Percentiles rank a stretch among this genome's conserved stretches.
phyloP scores from a whole-genome alignment of 2,888 invertebrate genomes.

The Hypsopygia costalis region DNA sequence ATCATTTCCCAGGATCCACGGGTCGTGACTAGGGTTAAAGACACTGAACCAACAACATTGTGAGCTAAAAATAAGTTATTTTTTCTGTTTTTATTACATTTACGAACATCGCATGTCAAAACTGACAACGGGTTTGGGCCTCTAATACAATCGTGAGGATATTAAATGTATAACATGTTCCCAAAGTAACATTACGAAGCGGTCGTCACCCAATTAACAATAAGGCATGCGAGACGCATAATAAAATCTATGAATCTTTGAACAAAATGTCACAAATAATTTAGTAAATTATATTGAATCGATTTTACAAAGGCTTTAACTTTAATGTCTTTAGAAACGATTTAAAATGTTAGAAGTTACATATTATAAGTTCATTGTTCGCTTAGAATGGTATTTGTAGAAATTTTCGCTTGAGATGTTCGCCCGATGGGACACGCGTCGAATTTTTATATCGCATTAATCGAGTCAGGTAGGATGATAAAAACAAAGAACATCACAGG shows the following conservation, averaged over 20 bases:
- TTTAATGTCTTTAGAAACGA: conserved; percentile 15
- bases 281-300: too few species aligned
- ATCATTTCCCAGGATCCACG: conserved; percentile 44
- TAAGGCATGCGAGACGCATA: conserved; percentile 35
- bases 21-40: conserved; percentile 57
- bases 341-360: conserved; percentile 11
- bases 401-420: conserved; percentile 68
- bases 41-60: conserved; percentile 32
- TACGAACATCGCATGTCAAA: conserved; percentile 21
- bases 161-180: conserved; percentile 32
- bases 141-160: conserved; percentile 29
- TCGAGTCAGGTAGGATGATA: conserved; percentile 41
- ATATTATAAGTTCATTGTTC: conserved; percentile 61
- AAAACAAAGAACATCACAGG: conserved; percentile 61
- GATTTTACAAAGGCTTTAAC: too few species aligned
- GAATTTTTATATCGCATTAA: conserved; percentile 74
- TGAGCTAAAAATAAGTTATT: conserved; percentile 39
- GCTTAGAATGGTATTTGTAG: conserved; percentile 41
- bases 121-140: conserved; percentile 20
- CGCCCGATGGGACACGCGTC: conserved; percentile 48
- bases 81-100: conserved; percentile 40
- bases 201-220: conserved; percentile 31
- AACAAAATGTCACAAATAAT: too few species aligned
- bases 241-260: too few species aligned
- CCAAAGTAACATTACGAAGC: conserved; percentile 41